A percentile compares a stretch with the other conserved stretches of the same genome.
Evolutionary conservation across 2,888 invertebrate genomes (phyloP).

Genomic region (Psylliodes chrysocephalus): DNA sequence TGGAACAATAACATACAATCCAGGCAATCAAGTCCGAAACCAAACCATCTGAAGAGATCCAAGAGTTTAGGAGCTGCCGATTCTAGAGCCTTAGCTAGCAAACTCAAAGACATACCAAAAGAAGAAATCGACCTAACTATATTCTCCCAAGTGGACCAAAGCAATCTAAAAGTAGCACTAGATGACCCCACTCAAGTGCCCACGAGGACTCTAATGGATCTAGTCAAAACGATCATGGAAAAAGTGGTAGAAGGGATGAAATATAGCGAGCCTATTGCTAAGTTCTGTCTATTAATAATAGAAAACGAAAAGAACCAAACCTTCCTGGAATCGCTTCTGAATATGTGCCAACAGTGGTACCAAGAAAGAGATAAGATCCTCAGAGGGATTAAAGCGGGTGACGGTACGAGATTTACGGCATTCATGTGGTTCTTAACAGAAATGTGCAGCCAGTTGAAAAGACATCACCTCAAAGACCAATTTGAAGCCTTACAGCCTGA

Average conservation of each 20-base stretch:
- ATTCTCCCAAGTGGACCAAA: conserved; percentile 79
- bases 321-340: conserved; percentile 87
- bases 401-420: conserved; percentile 78
- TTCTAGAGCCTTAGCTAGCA: conserved; percentile 74
- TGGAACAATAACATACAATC: conserved; percentile 43
- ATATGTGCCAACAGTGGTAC: conserved; percentile 87
- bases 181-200: conserved; percentile 84
- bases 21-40: conserved; percentile 56
- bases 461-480: conserved; percentile 69
- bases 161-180: conserved; percentile 78
- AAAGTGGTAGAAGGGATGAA: conserved; percentile 81
- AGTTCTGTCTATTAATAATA: conserved; percentile 86
- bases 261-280: conserved; percentile 85
- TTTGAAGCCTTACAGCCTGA: conserved; percentile 74
- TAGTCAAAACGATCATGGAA: conserved; percentile 83
- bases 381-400: conserved; percentile 67
- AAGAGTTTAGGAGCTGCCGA: conserved; percentile 85
- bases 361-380: conserved; percentile 81
- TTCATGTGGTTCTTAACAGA: conserved; percentile 91
- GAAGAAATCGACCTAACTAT: conserved; percentile 81
- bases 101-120: conserved; percentile 72
- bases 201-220: conserved; percentile 82
- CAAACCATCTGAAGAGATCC: conserved; percentile 73
- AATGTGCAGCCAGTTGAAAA: conserved; percentile 89
- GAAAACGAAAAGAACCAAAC: conserved; percentile 89